These are phyloP conservation scores for Phoebastria nigripes DNA, from an alignment of 2,797 vertebrate species.

Conservation along the genomic window DNA sequence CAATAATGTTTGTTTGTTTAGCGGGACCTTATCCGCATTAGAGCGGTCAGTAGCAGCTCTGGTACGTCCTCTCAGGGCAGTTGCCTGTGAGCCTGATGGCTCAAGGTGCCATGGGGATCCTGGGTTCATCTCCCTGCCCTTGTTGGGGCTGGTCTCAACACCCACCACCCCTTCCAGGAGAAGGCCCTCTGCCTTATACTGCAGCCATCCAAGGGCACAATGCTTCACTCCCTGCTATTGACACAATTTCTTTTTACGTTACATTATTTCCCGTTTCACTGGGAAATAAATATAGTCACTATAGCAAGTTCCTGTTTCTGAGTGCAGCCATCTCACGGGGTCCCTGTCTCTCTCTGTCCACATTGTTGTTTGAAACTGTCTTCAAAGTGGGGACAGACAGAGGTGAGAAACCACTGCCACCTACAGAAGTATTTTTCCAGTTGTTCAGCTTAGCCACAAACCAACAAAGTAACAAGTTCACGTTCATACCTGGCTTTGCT, in stretches of 20 bases:
- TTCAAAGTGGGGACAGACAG: background rate
- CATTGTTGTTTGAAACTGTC: background rate
- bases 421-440: background rate
- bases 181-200: background rate
- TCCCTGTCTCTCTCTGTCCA: background rate
- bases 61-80: background rate
- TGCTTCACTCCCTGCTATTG: background rate
- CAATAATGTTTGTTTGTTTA: background rate
- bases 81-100: background rate
- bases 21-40: fast-evolving
- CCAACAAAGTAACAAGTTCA: background rate
- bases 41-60: background rate
- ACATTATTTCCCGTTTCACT: background rate
- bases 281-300: background rate
- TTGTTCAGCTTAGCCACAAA: background rate
- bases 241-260: background rate
- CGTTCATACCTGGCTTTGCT: background rate
- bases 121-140: background rate
- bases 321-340: background rate
- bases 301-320: background rate
- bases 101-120: background rate
- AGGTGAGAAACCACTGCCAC: background rate
- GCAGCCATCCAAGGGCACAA: background rate
- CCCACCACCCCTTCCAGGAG: background rate
- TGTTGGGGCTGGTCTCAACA: background rate